Evolutionary conservation across 2,113 vertebrate genomes (phyloP).

Genomic region (Vicugna pacos): DNA sequence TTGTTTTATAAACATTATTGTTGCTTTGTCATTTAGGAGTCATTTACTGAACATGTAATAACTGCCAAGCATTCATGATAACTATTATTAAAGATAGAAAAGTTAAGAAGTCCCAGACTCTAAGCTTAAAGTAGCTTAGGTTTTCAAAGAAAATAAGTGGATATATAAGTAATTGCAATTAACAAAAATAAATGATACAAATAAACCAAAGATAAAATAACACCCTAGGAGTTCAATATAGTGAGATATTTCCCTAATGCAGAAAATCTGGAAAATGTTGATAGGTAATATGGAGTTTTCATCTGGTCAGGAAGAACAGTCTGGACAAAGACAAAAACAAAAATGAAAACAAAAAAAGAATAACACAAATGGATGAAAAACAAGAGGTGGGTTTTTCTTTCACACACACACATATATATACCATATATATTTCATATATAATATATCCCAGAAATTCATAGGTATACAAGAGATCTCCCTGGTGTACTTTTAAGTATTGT

Average conservation of each 20-base stretch:
- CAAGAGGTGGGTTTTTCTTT: neutral
- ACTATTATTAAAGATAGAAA: neutral
- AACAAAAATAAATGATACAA: too few relatives aligned
- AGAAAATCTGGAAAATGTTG: neutral
- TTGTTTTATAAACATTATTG: neutral
- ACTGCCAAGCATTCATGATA: neutral
- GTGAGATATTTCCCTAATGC: neutral
- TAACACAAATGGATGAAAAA: neutral
- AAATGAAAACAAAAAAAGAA: neutral
- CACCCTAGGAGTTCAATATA: neutral
- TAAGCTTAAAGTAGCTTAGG: neutral
- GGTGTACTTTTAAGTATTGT: neutral
- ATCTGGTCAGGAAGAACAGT: fast-evolving
- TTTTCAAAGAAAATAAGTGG: neutral
- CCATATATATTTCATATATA: too few relatives aligned
- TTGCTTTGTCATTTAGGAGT: neutral
- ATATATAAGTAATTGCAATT: neutral
- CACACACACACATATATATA: too few relatives aligned
- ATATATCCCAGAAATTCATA: neutral
- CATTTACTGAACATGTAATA: neutral
- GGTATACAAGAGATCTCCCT: neutral
- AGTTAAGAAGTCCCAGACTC: neutral
- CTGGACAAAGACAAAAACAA: neutral
- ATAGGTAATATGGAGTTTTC: neutral
- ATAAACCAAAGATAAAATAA: too few relatives aligned